Evolutionary conservation across 2,797 vertebrate species (phyloP), one percentile per base, ranked within the genome.

Genomic region (Coreius guichenoti): DNA sequence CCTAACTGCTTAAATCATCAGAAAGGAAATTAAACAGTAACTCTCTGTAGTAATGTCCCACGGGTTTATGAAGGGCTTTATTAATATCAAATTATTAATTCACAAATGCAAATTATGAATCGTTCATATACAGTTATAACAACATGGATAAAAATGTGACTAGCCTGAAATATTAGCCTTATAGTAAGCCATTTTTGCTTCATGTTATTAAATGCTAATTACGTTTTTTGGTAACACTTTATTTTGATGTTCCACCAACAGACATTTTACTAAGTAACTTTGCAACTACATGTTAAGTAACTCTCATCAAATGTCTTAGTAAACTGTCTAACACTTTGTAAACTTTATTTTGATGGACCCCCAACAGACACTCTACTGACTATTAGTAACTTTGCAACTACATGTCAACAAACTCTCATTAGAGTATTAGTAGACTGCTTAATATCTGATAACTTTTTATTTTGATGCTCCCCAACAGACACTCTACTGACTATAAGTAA

Each of bases 31-130:
- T 36, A 51, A 49, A 68, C 17, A 31, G 47, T 54, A 54, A 33
- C 49, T 33, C 19, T 0, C 54, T 23, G 29, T 75, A 33, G 29
- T 54, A 31, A 23, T 75, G 47, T 14, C 51, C 23, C 21, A 58
- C 14, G 7, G 47, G 72, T 19, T 74, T 74, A 49, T 74, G 26
- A 74, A 76, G 9, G 51, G 51, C 74, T 76, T 36, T 54, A 56
- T 76, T 31, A 19, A 51, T 21, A 21, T 17, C 17, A 54, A 39
- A 72, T 39, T 58, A n/a, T 76, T 76, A 1, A 39, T 77, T 77
- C 7, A 58, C 31, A 77, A 76, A 39, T 49, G 16, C 8, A 12
- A 31, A 31, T 76, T 23, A n/a, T 56, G 23, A 54, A 36, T 56
- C 3, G 1, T 23, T 76, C 29, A 76, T 56, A 36, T 36, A 56